Conservation (phyloP, 2,888 invertebrate species). For the Kryphioiulus occultus region DNA sequence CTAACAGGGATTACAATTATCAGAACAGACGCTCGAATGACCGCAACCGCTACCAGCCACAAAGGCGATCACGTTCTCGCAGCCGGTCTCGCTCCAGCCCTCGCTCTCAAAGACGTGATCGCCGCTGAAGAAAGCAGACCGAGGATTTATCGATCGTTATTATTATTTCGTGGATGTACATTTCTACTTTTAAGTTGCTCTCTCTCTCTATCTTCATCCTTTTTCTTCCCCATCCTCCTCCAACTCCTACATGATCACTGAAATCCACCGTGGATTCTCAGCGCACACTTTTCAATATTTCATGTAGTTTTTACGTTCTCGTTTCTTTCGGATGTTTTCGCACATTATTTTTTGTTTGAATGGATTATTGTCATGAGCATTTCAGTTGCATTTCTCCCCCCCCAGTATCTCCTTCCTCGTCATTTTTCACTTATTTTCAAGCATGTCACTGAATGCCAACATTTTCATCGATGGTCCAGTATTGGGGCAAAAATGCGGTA, state of each 20-base stretch:
- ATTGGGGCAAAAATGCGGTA: no score
- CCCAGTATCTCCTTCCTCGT: background rate
- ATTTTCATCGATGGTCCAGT: background rate
- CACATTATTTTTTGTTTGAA: background rate
- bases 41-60: constrained; percentile 8
- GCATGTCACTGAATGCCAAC: background rate
- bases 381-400: background rate
- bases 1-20: constrained; percentile 35
- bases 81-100: background rate
- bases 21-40: constrained; percentile 28
- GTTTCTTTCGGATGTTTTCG: background rate
- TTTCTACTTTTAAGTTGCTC: background rate
- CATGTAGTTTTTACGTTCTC: background rate
- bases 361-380: background rate
- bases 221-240: background rate
- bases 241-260: no score
- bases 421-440: no score
- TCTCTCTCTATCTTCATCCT: background rate
- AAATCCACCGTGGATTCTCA: no score
- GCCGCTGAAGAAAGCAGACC: constrained; percentile 31
- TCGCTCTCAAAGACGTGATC: constrained; percentile 2
- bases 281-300: background rate
- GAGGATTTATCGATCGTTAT: background rate
- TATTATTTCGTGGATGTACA: background rate
- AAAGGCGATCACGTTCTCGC: constrained; percentile 39